These are phyloP conservation scores for Pampusana beccarii DNA, from an alignment of 2,113 vertebrate species.

Conservation along the genomic window DNA sequence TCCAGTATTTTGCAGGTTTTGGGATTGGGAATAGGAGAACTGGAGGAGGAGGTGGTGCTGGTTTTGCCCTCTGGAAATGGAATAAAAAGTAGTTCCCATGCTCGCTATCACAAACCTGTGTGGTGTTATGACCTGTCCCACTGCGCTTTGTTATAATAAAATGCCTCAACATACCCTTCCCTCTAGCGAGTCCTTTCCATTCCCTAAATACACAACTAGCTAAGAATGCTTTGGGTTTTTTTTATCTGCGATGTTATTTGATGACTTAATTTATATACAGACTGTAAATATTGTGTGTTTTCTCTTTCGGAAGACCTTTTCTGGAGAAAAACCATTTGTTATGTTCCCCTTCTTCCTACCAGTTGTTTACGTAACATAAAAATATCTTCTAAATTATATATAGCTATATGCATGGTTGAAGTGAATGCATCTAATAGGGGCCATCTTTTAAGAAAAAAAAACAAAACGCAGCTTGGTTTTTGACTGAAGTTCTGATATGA, in stretches of 20 bases:
- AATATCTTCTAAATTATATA: background rate
- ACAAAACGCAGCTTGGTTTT: background rate
- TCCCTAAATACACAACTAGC: background rate
- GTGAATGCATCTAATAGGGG: background rate
- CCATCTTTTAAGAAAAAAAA: background rate
- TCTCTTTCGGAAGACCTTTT: background rate
- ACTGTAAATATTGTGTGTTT: background rate
- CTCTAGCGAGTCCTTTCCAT: background rate
- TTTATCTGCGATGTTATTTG: background rate
- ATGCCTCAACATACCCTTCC: background rate
- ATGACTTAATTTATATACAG: background rate
- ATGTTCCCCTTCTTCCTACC: background rate
- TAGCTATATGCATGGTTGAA: background rate
- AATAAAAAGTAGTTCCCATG: background rate
- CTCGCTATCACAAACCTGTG: background rate
- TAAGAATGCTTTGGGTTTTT: background rate
- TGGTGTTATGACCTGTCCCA: background rate
- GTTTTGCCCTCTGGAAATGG: background rate
- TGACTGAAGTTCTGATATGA: background rate
- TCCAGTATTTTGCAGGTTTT: background rate
- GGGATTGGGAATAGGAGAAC: background rate
- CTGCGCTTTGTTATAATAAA: background rate
- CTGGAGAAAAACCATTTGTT: background rate
- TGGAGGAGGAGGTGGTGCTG: background rate
- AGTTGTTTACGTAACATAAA: background rate